phyloP scores from a whole-genome alignment of 2,113 vertebrate genomes.

The Thymallus thymallus region DNA sequence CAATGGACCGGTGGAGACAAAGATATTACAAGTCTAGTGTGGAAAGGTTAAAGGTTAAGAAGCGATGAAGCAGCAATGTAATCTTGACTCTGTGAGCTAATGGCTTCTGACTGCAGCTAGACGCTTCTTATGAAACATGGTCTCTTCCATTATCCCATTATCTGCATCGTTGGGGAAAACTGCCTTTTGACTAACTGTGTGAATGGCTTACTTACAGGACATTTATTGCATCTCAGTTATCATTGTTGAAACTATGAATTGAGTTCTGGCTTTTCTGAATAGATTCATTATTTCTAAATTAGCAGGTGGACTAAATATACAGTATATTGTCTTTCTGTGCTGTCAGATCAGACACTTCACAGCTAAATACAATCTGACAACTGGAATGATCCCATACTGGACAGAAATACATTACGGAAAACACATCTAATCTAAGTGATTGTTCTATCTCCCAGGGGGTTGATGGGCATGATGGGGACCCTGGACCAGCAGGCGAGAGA shows the following conservation, averaged over 20 bases:
- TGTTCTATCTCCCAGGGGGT: slow-evolving; percentile 71
- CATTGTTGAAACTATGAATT: not conserved
- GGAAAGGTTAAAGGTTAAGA: no score
- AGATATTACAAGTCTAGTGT: not conserved
- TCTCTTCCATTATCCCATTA: not conserved
- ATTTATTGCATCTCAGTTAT: not conserved
- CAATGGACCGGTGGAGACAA: not conserved
- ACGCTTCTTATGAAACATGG: slow-evolving; percentile 55
- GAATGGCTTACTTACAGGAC: slow-evolving; percentile 25
- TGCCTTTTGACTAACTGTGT: slow-evolving; percentile 63
- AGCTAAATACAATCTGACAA: not conserved
- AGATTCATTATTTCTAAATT: not conserved
- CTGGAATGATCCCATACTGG: not conserved
- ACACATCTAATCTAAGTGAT: not conserved
- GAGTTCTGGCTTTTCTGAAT: no score
- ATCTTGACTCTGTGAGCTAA: not conserved
- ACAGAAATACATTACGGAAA: not conserved
- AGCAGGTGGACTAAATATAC: not conserved
- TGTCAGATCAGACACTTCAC: not conserved
- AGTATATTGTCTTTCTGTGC: not conserved
- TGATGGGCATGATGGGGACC: slow-evolving; percentile 77
- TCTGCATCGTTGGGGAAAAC: slow-evolving; percentile 57
- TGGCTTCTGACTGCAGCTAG: slow-evolving; percentile 17
- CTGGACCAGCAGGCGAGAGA: slow-evolving; percentile 74
- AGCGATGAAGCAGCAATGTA: not conserved